Evolutionary conservation across 1,140 invertebrate genomes (phyloP), one percentile per base, ranked within the genome.

Genomic region (Mylabris phalerata): DNA sequence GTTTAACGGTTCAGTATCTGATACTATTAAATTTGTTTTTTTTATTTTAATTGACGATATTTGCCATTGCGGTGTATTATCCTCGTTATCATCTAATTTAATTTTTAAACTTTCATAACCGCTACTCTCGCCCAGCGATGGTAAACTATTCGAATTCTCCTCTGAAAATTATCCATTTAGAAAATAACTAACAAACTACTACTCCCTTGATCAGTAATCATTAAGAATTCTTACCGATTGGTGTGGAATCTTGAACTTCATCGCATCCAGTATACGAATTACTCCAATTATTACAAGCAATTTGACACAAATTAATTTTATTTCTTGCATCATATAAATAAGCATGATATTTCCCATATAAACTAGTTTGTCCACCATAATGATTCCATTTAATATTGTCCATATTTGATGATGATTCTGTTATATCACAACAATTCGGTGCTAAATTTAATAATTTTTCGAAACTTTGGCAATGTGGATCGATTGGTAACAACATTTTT

Each of bases 91-190:
- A 5, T 84, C 81, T 0, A 79, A 71, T 63, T 84, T 84, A 61
- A 84, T 81, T 58, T 83, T 86, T 64, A 90, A 87, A 67, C 89
- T 92, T 66, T 92, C 89, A 65, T 92, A 92, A 27, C 88, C 89
- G 71, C 88, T 91, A 62, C 88, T 91, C 59, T 91, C 87, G 3
- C 87, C 88, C 11, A 87, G 78, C 0, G 88, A 92, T 44, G 83
- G 81, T 46, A 87, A 74, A 73, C 83, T 87, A 64, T 83, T 67
- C 38, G 60, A 59, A 57, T 66, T 67, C 54, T 70, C 71, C 60
- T 66, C 69, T 68, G 40, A 51, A 67, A 69, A 27, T 51, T 41
- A 44, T 1, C 19, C 19, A 19, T 19, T 19, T 19, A 19, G 19
- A 19, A n/a, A 19, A 19, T 19, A 19, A 19, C 1, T 19, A 19